Conservation (phyloP, 2,797 vertebrate species). For the Pseudochirops corinnae region DNA sequence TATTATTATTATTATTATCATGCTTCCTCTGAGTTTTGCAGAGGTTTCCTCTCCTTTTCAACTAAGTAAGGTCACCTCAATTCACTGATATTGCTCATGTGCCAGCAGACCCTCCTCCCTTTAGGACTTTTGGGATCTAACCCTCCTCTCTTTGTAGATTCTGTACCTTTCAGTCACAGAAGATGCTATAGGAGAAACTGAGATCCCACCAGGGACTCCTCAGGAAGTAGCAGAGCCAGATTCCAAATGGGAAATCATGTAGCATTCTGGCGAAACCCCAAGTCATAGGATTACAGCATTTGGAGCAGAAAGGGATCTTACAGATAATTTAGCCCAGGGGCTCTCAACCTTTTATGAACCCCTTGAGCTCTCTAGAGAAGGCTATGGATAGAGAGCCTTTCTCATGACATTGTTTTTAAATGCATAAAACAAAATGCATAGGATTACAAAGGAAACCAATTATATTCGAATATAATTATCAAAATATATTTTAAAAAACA, state of each 20-base stretch:
- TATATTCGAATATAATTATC: neutral
- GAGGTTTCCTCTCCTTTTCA: neutral
- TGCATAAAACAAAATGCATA: neutral
- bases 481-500: neutral
- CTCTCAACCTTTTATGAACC: neutral
- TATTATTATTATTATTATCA: neutral
- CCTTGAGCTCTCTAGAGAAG: neutral
- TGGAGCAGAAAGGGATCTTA: neutral
- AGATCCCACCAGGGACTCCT: neutral
- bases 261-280: neutral
- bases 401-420: neutral
- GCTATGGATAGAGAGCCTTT: neutral
- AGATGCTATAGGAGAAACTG: neutral
- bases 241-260: neutral
- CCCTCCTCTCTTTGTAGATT: neutral
- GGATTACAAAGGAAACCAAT: neutral
- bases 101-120: neutral
- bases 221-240: neutral
- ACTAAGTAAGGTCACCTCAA: neutral
- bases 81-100: neutral
- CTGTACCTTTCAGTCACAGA: neutral
- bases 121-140: neutral
- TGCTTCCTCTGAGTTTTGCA: neutral
- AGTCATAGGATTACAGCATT: neutral
- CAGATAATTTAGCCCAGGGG: neutral